Evolutionary conservation across 37 sponge, comb jelly and placozoan species (phyloP).

Genomic region (Chondrosia reniformis): DNA sequence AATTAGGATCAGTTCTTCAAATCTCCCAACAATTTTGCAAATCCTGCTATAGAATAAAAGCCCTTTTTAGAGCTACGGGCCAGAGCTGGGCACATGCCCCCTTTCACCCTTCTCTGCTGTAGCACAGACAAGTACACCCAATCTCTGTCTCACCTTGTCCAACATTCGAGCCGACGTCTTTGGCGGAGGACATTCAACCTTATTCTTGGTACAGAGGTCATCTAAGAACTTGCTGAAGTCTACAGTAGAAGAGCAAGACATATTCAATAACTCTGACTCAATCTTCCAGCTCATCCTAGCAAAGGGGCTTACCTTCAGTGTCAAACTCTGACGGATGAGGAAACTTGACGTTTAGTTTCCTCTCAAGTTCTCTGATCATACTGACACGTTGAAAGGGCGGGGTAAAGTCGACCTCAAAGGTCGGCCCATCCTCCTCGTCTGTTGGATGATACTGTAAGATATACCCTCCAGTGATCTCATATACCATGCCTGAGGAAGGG

Average conservation of each 20-base stretch:
- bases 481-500: slow-evolving; percentile 73
- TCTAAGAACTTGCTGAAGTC: slow-evolving; percentile 75
- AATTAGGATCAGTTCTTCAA: too few relatives aligned
- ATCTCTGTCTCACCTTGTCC: slow-evolving; percentile 91
- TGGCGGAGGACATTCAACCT: slow-evolving; percentile 86
- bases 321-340: slow-evolving; percentile 76
- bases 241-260: too few relatives aligned
- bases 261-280: too few relatives aligned
- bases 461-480: slow-evolving; percentile 77
- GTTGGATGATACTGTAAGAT: slow-evolving; percentile 79
- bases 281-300: too few relatives aligned
- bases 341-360: slow-evolving; percentile 73
- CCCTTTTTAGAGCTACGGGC: too few relatives aligned
- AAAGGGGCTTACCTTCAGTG: slow-evolving; percentile 54
- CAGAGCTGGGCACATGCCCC: too few relatives aligned
- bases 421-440: slow-evolving; percentile 57
- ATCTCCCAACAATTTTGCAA: too few relatives aligned
- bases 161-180: slow-evolving; percentile 86
- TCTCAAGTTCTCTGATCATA: slow-evolving; percentile 93
- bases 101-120: too few relatives aligned
- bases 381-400: slow-evolving; percentile 83
- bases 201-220: slow-evolving; percentile 78
- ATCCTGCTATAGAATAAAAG: too few relatives aligned
- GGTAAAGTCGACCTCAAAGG: slow-evolving; percentile 84
- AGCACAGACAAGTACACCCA: too few relatives aligned